Conservation (phyloP, 2,888 invertebrate species). For the Pseudanteris insignis region DNA sequence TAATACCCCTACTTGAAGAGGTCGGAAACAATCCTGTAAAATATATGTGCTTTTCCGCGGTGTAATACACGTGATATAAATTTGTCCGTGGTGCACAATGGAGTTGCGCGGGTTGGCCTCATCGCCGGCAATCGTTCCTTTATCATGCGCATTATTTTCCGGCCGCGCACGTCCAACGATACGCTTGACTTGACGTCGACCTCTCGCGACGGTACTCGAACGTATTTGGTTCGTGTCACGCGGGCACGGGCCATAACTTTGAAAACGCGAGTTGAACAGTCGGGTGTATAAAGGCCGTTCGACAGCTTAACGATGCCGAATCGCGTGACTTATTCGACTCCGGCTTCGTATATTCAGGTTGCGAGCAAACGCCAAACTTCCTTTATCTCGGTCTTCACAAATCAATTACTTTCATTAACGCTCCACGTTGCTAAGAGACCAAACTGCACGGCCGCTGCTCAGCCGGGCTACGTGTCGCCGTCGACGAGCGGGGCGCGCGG, state of each 20-base stretch:
- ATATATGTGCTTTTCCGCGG: conserved; percentile 57
- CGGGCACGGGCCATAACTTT: conserved; percentile 28
- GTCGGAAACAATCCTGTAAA: conserved; percentile 56
- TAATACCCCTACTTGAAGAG: conserved; percentile 61
- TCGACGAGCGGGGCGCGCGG: conserved; percentile 15
- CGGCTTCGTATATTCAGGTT: neutral
- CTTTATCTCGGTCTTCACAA: conserved; percentile 13
- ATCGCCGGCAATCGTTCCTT: conserved; percentile 61
- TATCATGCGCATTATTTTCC: conserved; percentile 62
- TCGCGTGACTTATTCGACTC: conserved; percentile 20
- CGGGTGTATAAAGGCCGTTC: conserved; percentile 12
- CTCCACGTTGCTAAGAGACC: conserved; percentile 15
- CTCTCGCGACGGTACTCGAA: conserved; percentile 44
- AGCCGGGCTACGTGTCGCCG: conserved; percentile 34
- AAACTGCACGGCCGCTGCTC: conserved; percentile 13
- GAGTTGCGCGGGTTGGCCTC: conserved; percentile 48
- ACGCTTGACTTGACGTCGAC: conserved; percentile 59
- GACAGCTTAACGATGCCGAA: conserved; percentile 17
- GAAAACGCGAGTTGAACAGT: conserved; percentile 19
- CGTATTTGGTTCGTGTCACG: conserved; percentile 28
- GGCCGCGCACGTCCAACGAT: too few relatives aligned
- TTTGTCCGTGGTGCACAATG: conserved; percentile 51
- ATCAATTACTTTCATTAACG: conserved; percentile 34
- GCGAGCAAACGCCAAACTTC: conserved; percentile 1
- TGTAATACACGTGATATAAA: conserved; percentile 52